Base-by-base conservation (phyloP, 2,888 invertebrate species). In the Stegophylla sp. region DNA sequence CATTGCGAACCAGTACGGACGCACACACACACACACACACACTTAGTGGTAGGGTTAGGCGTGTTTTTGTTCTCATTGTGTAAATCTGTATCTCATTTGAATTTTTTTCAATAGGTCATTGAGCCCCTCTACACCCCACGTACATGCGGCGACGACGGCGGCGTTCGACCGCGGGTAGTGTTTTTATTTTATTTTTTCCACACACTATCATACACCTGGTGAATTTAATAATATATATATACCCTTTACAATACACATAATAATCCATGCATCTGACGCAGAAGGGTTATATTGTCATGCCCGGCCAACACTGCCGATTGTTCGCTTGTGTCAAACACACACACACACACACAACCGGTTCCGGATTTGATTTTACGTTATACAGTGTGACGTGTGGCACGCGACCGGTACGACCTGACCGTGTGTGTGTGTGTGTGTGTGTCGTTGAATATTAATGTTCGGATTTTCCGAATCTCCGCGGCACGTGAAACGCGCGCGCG, bases 51-150 rank as follows among this genome's bases (percentile, higher is more conserved):
- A 75, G 75, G 75, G 75, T 66, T 75, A 34, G 10, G 23, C 34
- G 34, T 15, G 72, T 72, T 72, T 72, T 72, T 72, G 59, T 72
- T 75, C 51, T 34, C 75, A 51, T 63, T 66, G 63, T 64, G 59
- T 41, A 75, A 64, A 66, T 64, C 75, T 75, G 75, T 75, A 75
- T 64, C 75, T 64, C 51, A 75, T 75, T 66, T 75, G 41, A 75
- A 75, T 75, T 61, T 51, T 74, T 64, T 41, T 34, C 75, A 23
- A 53, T 23, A 64, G 75, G 75, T 75, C 75, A 64, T 64, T 41
- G 75, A 75, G 51, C 41, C 63, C 61, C 72, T 43, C 63, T 23
- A 20, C 17, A 1, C 26, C 7, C n/a, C 13, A 10, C 9, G 7
- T 56, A n/a, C n/a, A n/a, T n/a, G n/a, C n/a, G n/a, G n/a, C n/a